Evolutionary conservation across 2,113 vertebrate genomes (phyloP), one percentile per base, ranked within the genome.

Genomic region (Paratilapia polleni): DNA sequence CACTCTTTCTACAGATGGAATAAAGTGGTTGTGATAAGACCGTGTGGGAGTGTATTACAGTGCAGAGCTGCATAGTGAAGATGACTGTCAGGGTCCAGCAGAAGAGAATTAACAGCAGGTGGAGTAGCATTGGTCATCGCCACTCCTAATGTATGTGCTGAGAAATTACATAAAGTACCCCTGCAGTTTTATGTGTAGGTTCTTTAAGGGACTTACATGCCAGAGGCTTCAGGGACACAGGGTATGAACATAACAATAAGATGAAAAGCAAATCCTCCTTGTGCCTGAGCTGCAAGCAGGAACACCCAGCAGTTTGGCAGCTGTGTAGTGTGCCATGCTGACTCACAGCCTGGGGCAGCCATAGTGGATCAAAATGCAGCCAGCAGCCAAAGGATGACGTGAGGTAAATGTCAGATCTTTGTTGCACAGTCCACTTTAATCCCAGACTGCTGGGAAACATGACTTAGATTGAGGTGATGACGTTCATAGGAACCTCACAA

Each of bases 1-100:
- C 87, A 93, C 92, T 89, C 82, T 47, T 86, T 88, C 85, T 59
- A 68, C 87, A 85, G 82, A 92, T 88, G 88, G 87, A 82, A 83
- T 85, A 84, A 91, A 92, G 92, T 88, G 92, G 82, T 61, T 73
- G 83, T 78, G 90, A 90, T 91, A 91, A 90, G 87, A 80, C 83
- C 74, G n/a, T 77, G 93, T 94, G 93, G 93, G 93, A 91, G 93
- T 88, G 77, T 83, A 91, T 89, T 86, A 90, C 88, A 77, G 83
- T 28, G 47, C 81, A 36, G 74, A 38, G 77, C 82, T 81, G 20
- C 87, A 80, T 56, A 70, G 82, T 66, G 79, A 85, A 85, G 82
- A 91, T 82, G 84, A 87, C 82, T 87, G 87, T 82, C 83, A 78
- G 63, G 70, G 84, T 92, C 84, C 86, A 61, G 78, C 70, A 34